Base-by-base conservation (phyloP, 53 echinoderm and acorn worm genomes). In the Arbacia lixula region DNA sequence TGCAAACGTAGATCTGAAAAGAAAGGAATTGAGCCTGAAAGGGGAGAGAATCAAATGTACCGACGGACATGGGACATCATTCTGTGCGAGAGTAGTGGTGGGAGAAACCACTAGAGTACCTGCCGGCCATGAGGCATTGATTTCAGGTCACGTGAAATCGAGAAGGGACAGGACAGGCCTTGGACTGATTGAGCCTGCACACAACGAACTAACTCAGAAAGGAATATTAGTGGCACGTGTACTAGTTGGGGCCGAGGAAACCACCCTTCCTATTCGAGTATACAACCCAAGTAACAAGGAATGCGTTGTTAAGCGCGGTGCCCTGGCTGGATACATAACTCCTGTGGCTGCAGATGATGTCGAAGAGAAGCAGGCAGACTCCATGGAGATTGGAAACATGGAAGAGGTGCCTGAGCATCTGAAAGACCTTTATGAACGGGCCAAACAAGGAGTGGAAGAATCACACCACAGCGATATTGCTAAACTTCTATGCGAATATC, bases 171-270 rank as follows among this genome's bases (percentile, higher is more conserved):
- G 82, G 82, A 6, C 87, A 12, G 53, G 60, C 4, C 12, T 31
- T 2, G 61, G 34, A 20, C 39, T 72, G 38, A 57, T 43, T 3
- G 85, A 43, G 72, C 67, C 67, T 3, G 10, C 17, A 4, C 35
- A 66, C 4, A 66, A n/a, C 36, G 60, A 87, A 36, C 11, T 87
- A 32, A 40, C 20, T 6, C 56, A 68, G 2, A 71, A 55, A 6
- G 85, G 89, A 0, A 42, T 89, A 5, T 22, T 89, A 6, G 36
- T 89, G 29, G 90, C 90, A 10, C 37, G 90, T 25, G 74, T 71
- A 12, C 46, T 89, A 37, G 82, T 51, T 69, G 82, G 46, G 57
- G 85, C 60, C 17, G 11, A 33, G 4, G 49, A 32, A 1, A 60
- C 60, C 12, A n/a, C n/a, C n/a, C n/a, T n/a, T n/a, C n/a, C n/a